Evolutionary conservation across 2,113 vertebrate genomes (phyloP), one percentile per base, ranked within the genome.

Genomic region (Nipponia nippon): DNA sequence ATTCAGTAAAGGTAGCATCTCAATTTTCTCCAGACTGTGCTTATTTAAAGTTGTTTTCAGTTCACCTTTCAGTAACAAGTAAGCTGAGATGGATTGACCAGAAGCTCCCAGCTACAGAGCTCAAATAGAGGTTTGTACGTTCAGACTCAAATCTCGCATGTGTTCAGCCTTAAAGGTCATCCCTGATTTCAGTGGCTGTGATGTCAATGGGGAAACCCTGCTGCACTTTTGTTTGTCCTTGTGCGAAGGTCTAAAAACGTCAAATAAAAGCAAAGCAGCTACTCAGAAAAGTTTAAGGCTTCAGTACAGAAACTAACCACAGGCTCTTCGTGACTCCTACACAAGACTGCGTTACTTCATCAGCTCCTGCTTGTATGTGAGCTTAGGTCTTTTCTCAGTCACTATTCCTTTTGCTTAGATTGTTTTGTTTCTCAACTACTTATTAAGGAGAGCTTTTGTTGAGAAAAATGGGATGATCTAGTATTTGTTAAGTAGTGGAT

Each of bases 141-240:
- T 95, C 81, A 90, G 40, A 44, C 32, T 61, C 58, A 67, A 13
- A 26, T 34, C 29, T 61, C 69, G 10, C 50, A 16, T 89, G 75
- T 92, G 58, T 87, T 95, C 49, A 91, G 5, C 73, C 62, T 91
- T 87, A 96, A 97, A 96, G 93, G 95, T 96, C 93, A 94, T 53
- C 70, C 70, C 53, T 87, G 30, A 82, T 46, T 84, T 91, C 69
- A 56, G 81, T 65, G 83, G 66, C 46, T 91, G 40, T 96, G 94
- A 93, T 96, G 93, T 95, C 94, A 92, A 1, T 89, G 91, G 97
- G 96, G 96, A 97, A 95, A 92, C 90, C 65, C 97, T 92, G 90
- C 55, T 92, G 92, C 67, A 66, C 73, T 92, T 96, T 3, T 67
- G 38, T 65, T 52, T 95, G 82, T 53, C 26, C 71, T 76, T 34